Conservation (phyloP, 2,888 invertebrate species). For the Rhagonycha lutea region DNA sequence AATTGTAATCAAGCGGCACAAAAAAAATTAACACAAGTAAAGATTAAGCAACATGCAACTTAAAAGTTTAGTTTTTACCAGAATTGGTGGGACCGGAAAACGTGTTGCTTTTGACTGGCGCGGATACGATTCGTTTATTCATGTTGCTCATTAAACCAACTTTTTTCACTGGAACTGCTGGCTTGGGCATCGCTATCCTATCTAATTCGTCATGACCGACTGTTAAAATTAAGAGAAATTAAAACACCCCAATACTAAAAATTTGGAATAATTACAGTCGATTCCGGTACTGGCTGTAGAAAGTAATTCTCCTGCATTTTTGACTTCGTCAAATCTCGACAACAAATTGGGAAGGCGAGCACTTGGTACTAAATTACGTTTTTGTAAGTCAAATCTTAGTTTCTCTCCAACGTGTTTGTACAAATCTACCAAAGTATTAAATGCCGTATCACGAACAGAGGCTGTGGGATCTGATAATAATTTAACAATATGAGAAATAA, state of each 20-base stretch:
- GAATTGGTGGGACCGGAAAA: slow-evolving; percentile 29
- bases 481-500: slow-evolving; percentile 81
- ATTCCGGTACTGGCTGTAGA: slow-evolving; percentile 65
- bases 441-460: slow-evolving; percentile 85
- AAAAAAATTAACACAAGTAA: slow-evolving; percentile 8
- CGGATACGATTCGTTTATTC: slow-evolving; percentile 53
- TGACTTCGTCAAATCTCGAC: slow-evolving; percentile 85
- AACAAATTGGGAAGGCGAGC: slow-evolving; percentile 72
- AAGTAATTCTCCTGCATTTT: slow-evolving; percentile 76
- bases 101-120: slow-evolving; percentile 10
- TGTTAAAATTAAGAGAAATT: slow-evolving; percentile 3
- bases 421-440: slow-evolving; percentile 83
- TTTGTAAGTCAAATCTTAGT: slow-evolving; percentile 78
- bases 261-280: slow-evolving; percentile 43
- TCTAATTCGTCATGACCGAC: slow-evolving; percentile 55
- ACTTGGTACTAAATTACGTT: slow-evolving; percentile 78
- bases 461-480: slow-evolving; percentile 85
- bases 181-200: slow-evolving; percentile 50
- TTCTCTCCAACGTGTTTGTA: slow-evolving; percentile 93
- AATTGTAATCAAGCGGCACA: slow-evolving; percentile 15
- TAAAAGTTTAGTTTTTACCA: slow-evolving; percentile 38
- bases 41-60: slow-evolving; percentile 13
- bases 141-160: slow-evolving; percentile 42
- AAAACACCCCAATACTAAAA: neutral
- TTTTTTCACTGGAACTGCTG: slow-evolving; percentile 54